These are phyloP conservation scores for Epinotia brunnichana DNA, from an alignment of 2,888 invertebrate genomes.

Conservation along the genomic window DNA sequence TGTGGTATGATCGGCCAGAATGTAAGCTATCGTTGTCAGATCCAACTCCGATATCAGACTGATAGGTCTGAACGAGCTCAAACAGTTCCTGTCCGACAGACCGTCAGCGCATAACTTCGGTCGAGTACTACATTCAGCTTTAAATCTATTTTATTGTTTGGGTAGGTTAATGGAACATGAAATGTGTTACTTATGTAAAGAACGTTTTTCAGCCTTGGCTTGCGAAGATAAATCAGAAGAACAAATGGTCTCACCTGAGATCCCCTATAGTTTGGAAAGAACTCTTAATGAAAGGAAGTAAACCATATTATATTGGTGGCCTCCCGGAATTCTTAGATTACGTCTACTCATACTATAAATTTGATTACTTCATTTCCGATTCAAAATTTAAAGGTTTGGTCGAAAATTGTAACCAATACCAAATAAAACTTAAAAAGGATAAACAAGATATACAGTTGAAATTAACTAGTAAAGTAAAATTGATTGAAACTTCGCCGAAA, in stretches of 20 bases:
- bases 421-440: constrained; percentile 57
- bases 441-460: constrained; percentile 43
- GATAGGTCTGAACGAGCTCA: too few relatives aligned
- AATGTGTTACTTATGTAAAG: neutral
- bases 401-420: constrained; percentile 61
- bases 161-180: neutral
- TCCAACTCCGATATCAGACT: too few relatives aligned
- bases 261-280: constrained; percentile 86
- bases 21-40: too few relatives aligned
- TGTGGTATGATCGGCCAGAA: too few relatives aligned
- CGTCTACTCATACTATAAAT: constrained; percentile 83
- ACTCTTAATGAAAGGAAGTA: constrained; percentile 80
- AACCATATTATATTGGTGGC: constrained; percentile 84
- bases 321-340: constrained; percentile 85
- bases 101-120: too few relatives aligned
- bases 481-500: constrained; percentile 44
- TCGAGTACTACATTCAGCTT: too few relatives aligned
- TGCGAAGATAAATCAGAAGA: constrained; percentile 72
- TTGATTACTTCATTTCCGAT: constrained; percentile 64
- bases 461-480: constrained; percentile 31
- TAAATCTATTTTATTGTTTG: too few relatives aligned
- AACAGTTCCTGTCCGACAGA: too few relatives aligned
- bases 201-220: constrained; percentile 74
- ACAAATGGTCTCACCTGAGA: constrained; percentile 82
- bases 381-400: constrained; percentile 63